phyloP scores from a whole-genome alignment of 2,888 invertebrate species.

The Ptilodon capucinus region DNA sequence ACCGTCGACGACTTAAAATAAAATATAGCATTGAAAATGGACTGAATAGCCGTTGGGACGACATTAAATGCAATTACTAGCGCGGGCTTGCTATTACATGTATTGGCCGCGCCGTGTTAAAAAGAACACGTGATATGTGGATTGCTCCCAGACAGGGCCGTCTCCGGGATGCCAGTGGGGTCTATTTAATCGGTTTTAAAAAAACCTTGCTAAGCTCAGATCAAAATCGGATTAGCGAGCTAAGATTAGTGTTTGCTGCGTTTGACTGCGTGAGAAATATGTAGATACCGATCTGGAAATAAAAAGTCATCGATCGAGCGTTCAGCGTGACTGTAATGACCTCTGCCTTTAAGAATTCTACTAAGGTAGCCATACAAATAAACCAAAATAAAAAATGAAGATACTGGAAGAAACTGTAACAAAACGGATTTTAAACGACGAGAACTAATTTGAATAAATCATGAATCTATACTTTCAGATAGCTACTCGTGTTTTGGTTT shows the following conservation, averaged over 20 bases:
- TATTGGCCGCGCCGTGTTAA: conserved; percentile 45
- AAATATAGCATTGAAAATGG: conserved; percentile 71
- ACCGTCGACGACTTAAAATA: conserved; percentile 69
- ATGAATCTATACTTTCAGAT: too few relatives aligned
- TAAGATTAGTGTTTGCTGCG: neutral
- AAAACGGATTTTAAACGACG: too few relatives aligned
- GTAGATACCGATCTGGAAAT: conserved; percentile 6
- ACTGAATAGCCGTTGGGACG: conserved; percentile 72
- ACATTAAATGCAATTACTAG: conserved; percentile 74
- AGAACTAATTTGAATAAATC: too few relatives aligned
- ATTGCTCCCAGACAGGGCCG: conserved; percentile 33
- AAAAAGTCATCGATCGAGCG: neutral
- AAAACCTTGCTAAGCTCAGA: neutral
- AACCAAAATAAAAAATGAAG: neutral
- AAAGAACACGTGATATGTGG: conserved; percentile 44
- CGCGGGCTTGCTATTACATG: conserved; percentile 55
- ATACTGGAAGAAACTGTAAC: too few relatives aligned
- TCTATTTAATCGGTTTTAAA: neutral
- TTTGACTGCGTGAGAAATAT: conserved; percentile 4
- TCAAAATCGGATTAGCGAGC: neutral
- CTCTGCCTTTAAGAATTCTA: neutral
- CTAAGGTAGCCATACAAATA: neutral
- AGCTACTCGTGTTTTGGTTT: too few relatives aligned
- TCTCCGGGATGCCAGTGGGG: neutral
- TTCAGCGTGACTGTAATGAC: neutral